Conservation (phyloP, 2,113 vertebrate species). For the Equus przewalskii region DNA sequence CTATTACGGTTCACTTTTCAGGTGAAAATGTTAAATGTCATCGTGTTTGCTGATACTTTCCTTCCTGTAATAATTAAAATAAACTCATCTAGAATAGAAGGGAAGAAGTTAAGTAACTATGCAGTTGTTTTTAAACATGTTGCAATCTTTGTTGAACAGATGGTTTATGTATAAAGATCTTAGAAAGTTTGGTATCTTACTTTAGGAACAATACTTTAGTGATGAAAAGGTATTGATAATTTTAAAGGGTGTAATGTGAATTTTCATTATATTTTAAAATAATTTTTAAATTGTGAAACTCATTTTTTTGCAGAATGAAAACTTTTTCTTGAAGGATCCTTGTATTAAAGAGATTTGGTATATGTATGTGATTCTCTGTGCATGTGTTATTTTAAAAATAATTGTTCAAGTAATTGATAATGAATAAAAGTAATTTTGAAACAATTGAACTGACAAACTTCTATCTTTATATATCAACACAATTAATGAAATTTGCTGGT, state of each 20-base stretch:
- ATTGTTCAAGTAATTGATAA: neutral
- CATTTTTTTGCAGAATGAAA: neutral
- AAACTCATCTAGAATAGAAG: neutral
- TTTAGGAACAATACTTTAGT: neutral
- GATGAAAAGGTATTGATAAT: slow-evolving; percentile 21
- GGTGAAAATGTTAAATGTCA: slow-evolving; percentile 79
- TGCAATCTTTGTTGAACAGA: slow-evolving; percentile 72
- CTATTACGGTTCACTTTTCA: slow-evolving; percentile 73
- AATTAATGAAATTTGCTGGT: neutral
- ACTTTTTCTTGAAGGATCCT: slow-evolving; percentile 4
- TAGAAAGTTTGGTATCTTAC: slow-evolving; percentile 70
- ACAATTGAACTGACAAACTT: neutral
- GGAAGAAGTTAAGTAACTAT: neutral
- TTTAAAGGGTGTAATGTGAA: neutral
- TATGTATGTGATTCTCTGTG: neutral
- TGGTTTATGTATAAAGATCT: slow-evolving; percentile 75
- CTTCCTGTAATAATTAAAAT: slow-evolving; percentile 15
- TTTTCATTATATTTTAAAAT: slow-evolving; percentile 24
- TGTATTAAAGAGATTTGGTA: neutral
- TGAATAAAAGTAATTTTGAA: slow-evolving; percentile 40
- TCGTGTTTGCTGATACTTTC: slow-evolving; percentile 77
- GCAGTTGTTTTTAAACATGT: slow-evolving; percentile 65
- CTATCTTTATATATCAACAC: neutral
- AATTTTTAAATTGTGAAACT: slow-evolving; percentile 1
- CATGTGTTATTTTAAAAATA: neutral